Conservation (phyloP, 1,140 invertebrate species). For the Lithobius niger region DNA sequence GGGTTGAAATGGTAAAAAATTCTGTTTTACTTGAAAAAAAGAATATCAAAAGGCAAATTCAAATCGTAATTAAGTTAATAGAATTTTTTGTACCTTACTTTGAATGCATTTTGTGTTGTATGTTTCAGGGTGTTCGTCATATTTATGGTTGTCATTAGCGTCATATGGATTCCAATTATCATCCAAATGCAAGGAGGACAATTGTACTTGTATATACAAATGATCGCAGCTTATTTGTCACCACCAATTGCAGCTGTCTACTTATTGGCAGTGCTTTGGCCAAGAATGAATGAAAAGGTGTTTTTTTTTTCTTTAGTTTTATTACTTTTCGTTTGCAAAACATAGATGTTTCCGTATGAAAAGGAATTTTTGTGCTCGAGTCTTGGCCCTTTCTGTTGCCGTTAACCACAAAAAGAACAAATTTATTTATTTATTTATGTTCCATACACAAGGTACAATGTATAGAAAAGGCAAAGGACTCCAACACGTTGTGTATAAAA, state of each 20-base stretch:
- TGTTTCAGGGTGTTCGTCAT: constrained; percentile 32
- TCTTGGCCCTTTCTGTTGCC: no score
- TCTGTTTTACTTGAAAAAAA: no score
- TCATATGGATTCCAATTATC: constrained; percentile 39
- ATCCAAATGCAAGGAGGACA: constrained; percentile 38
- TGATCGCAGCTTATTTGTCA: constrained; percentile 35
- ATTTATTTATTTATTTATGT: background rate
- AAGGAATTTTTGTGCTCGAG: no score
- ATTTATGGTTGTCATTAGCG: constrained; percentile 33
- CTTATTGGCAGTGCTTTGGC: constrained; percentile 34
- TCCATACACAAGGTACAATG: background rate
- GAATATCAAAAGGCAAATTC: no score
- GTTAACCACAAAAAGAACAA: background rate
- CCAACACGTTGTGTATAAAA: no score
- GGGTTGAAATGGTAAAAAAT: no score
- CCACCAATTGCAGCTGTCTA: constrained; percentile 40
- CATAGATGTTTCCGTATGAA: no score
- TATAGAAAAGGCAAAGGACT: background rate
- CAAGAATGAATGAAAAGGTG: constrained; percentile 34
- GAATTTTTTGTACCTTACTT: no score
- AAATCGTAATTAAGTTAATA: no score
- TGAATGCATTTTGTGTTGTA: constrained; percentile 9
- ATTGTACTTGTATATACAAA: constrained; percentile 40
- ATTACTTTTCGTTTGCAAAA: background rate
- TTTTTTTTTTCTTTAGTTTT: background rate